phyloP scores from a whole-genome alignment of 2,888 invertebrate genomes.

The Mycalesis mineus region DNA sequence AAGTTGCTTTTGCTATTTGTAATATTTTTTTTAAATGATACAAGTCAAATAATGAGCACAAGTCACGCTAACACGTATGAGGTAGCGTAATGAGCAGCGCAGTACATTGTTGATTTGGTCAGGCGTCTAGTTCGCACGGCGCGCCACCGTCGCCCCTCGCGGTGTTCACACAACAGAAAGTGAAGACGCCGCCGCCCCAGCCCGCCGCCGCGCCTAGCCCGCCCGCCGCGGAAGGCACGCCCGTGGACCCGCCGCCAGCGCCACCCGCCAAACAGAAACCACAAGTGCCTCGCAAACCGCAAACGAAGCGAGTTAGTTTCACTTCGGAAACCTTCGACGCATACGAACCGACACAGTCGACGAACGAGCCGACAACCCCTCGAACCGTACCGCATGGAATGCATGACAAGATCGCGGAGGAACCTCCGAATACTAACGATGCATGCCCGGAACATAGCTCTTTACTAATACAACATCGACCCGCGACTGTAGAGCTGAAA shows the following conservation, averaged over 20 bases:
- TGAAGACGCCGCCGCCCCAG: slow-evolving; percentile 46
- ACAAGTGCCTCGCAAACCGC: slow-evolving; percentile 71
- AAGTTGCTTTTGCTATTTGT: slow-evolving; percentile 53
- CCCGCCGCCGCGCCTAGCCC: slow-evolving; percentile 30
- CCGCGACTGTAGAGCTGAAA: slow-evolving; percentile 49
- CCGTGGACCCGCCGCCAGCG: slow-evolving; percentile 39
- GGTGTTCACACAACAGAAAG: slow-evolving; percentile 59
- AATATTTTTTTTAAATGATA: slow-evolving; percentile 2
- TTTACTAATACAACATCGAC: slow-evolving; percentile 64
- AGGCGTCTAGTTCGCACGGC: slow-evolving; percentile 66
- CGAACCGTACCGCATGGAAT: slow-evolving; percentile 48
- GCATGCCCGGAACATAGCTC: slow-evolving; percentile 66
- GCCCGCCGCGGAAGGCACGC: slow-evolving; percentile 40
- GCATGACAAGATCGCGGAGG: slow-evolving; percentile 50
- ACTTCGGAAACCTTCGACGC: slow-evolving; percentile 53
- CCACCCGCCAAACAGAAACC: slow-evolving; percentile 61
- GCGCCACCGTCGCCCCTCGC: slow-evolving; percentile 63
- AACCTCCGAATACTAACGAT: slow-evolving; percentile 62
- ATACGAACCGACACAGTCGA: slow-evolving; percentile 42
- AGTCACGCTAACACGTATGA: slow-evolving; percentile 22
- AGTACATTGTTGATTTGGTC: slow-evolving; percentile 71
- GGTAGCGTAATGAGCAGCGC: slow-evolving; percentile 41
- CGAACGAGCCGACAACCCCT: slow-evolving; percentile 45
- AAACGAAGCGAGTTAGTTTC: slow-evolving; percentile 75
- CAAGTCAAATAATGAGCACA: slow-evolving; percentile 6